These are phyloP conservation scores for Zosterops borbonicus DNA, from an alignment of 2,113 vertebrate species.

Conservation along the genomic window DNA sequence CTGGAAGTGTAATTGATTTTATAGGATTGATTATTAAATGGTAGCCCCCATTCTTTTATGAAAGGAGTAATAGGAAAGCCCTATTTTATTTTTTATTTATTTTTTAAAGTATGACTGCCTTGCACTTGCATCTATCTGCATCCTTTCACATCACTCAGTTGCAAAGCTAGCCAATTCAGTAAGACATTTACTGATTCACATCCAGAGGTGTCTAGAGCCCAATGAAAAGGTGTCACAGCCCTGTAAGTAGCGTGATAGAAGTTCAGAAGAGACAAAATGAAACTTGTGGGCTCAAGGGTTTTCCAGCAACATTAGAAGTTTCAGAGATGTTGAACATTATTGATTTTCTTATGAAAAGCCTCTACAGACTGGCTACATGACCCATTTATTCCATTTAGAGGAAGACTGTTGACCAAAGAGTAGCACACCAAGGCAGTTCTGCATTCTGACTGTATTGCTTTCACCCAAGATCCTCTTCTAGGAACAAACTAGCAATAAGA, in stretches of 20 bases:
- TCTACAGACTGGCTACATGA: neutral
- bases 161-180: neutral
- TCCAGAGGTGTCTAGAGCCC: neutral
- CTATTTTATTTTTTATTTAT: neutral
- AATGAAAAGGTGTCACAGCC: neutral
- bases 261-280: constrained; percentile 40
- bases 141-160: neutral
- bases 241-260: neutral
- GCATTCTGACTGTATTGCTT: neutral
- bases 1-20: neutral
- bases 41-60: neutral
- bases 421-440: neutral
- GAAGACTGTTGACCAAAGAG: neutral
- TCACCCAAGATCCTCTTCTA: neutral
- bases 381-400: neutral
- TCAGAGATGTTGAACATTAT: neutral
- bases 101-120: neutral
- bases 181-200: neutral
- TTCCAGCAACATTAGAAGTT: constrained; percentile 24
- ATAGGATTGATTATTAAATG: neutral
- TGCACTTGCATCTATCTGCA: neutral
- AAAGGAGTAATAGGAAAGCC: neutral
- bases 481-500: neutral
- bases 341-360: constrained; percentile 38
- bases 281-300: constrained; percentile 24